These are phyloP conservation scores for Chironomus tepperi DNA, from an alignment of 1,140 invertebrate genomes.

Conservation along the genomic window DNA sequence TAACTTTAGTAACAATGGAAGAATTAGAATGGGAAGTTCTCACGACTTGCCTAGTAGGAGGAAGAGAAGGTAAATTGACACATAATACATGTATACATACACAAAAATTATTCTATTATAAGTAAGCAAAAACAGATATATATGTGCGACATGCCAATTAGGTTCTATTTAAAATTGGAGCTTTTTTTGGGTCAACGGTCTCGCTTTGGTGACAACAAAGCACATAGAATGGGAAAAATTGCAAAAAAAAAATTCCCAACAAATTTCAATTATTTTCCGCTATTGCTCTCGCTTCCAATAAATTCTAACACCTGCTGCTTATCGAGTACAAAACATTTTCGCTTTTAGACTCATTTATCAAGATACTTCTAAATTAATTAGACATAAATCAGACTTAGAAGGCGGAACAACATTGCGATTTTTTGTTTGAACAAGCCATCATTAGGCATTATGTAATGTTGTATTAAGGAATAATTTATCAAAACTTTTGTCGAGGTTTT, in stretches of 20 bases:
- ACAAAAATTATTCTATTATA: too few relatives aligned
- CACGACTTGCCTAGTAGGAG: constrained; percentile 39
- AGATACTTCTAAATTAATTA: too few relatives aligned
- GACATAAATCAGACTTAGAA: too few relatives aligned
- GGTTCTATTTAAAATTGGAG: neutral
- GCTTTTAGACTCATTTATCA: too few relatives aligned
- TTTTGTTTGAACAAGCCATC: too few relatives aligned
- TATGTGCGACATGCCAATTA: neutral
- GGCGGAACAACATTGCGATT: too few relatives aligned
- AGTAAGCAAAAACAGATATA: neutral
- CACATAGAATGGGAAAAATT: too few relatives aligned
- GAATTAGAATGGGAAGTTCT: constrained; percentile 39
- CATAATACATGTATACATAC: neutral
- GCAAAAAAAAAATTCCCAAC: too few relatives aligned
- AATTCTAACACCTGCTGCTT: neutral
- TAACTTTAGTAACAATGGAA: constrained; percentile 40
- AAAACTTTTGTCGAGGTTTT: too few relatives aligned
- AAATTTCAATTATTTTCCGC: neutral
- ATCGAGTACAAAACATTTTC: too few relatives aligned
- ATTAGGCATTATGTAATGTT: too few relatives aligned
- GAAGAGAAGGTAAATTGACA: constrained; percentile 38
- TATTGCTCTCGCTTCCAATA: neutral
- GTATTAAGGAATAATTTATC: too few relatives aligned
- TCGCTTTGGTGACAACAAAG: neutral
- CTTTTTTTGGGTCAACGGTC: neutral